phyloP scores from a whole-genome alignment of 2,113 vertebrate species.

The Phylloscopus whistleri region DNA sequence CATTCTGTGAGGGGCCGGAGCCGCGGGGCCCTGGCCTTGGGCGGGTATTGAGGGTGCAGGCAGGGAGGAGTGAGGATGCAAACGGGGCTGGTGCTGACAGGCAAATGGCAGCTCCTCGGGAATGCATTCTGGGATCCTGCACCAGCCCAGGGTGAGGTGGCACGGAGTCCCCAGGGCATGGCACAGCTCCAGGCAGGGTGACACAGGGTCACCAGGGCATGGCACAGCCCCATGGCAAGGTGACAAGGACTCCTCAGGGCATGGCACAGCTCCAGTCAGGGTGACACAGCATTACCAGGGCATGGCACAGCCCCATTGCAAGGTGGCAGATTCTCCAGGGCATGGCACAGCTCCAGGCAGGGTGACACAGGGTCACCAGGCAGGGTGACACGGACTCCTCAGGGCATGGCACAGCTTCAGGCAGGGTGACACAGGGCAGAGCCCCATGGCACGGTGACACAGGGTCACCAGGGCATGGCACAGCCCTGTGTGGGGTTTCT shows the following conservation, averaged over 20 bases:
- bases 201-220: fast-evolving
- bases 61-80: background rate
- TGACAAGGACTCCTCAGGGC: fast-evolving
- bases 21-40: fast-evolving
- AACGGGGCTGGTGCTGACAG: background rate
- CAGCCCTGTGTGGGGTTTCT: no score
- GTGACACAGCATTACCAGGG: no score
- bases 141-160: background rate
- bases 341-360: background rate
- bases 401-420: background rate
- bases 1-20: background rate
- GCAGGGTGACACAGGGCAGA: background rate
- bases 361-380: background rate
- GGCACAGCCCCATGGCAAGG: fast-evolving
- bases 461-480: background rate
- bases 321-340: no score
- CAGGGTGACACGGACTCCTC: no score
- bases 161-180: background rate
- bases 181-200: fast-evolving
- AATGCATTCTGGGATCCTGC: background rate
- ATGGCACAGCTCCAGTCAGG: background rate
- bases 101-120: background rate
- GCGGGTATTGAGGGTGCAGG: background rate
- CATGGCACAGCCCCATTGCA: background rate
- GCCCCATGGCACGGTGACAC: background rate